Evolutionary conservation across 2,797 vertebrate genomes (phyloP).

Genomic region (Neomorphus geoffroyi): DNA sequence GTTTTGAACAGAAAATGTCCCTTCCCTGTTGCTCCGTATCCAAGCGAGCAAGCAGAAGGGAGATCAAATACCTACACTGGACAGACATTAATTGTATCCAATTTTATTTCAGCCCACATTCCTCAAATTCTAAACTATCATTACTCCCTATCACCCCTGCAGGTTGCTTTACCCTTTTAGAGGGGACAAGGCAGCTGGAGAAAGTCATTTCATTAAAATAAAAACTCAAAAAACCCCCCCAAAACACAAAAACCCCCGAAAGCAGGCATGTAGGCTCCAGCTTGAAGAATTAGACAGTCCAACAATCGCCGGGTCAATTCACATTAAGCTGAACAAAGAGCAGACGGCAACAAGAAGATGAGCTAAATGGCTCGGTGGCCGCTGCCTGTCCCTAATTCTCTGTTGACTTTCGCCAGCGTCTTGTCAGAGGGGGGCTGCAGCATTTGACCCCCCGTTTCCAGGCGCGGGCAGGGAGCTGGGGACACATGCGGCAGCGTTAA

Average conservation of each 20-base stretch:
- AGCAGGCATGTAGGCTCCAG: neutral
- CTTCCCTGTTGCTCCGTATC: neutral
- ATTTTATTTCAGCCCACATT: neutral
- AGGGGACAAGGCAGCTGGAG: neutral
- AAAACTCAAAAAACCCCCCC: neutral
- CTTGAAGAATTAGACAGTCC: conserved; percentile 53
- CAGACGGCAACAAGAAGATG: conserved; percentile 25
- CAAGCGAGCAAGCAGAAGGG: neutral
- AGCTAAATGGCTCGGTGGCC: conserved; percentile 18
- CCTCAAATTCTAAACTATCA: neutral
- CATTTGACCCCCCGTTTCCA: conserved; percentile 57
- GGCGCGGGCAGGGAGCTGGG: neutral
- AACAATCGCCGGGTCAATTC: conserved; percentile 44
- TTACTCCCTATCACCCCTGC: neutral
- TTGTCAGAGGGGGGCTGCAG: conserved; percentile 18
- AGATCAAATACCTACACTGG: neutral
- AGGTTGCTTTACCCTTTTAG: neutral
- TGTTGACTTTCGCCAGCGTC: conserved; percentile 44
- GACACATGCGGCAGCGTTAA: conserved; percentile 5
- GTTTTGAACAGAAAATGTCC: neutral
- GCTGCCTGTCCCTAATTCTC: conserved; percentile 37
- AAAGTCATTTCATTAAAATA: conserved; percentile 29
- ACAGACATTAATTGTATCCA: neutral
- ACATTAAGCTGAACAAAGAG: conserved; percentile 48
- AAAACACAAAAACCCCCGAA: neutral